Percentiles rank a stretch among this genome's conserved stretches.
Conservation (phyloP, 2,888 invertebrate genomes). For the Caenorhabditis japonica region DNA sequence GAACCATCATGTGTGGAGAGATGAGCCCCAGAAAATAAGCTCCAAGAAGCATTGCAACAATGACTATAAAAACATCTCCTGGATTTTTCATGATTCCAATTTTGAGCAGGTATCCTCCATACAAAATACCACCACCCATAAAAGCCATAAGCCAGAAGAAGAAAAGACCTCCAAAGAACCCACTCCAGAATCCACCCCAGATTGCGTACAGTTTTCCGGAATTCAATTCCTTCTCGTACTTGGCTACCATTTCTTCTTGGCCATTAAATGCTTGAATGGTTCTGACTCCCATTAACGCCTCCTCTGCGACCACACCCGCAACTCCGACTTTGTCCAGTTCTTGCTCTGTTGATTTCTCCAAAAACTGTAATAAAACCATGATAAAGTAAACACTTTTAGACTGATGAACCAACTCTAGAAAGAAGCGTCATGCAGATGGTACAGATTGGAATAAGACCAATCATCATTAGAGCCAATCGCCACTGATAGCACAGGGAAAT, state of each 20-base stretch:
- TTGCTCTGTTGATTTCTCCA: slow-evolving; percentile 58
- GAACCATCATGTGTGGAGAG: slow-evolving; percentile 66
- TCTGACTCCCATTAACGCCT: slow-evolving; percentile 66
- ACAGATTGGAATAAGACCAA: slow-evolving; percentile 66
- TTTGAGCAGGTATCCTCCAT: slow-evolving; percentile 65
- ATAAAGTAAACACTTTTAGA: no score
- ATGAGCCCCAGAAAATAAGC: slow-evolving; percentile 66
- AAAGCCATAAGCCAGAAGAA: slow-evolving; percentile 67
- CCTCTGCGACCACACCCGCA: slow-evolving; percentile 69
- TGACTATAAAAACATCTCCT: slow-evolving; percentile 72
- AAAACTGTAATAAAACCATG: no score
- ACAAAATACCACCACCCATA: slow-evolving; percentile 63
- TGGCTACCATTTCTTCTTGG: slow-evolving; percentile 65
- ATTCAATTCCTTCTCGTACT: slow-evolving; percentile 52
- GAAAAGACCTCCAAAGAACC: slow-evolving; percentile 68
- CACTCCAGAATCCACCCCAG: slow-evolving; percentile 69
- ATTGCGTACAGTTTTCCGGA: slow-evolving; percentile 61
- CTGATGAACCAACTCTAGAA: slow-evolving; percentile 60
- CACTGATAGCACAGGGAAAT: slow-evolving; percentile 68
- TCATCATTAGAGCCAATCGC: slow-evolving; percentile 68
- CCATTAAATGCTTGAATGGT: slow-evolving; percentile 71
- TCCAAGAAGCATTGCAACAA: slow-evolving; percentile 69
- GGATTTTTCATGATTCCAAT: slow-evolving; percentile 59
- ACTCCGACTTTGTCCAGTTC: slow-evolving; percentile 63
- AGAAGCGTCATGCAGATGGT: slow-evolving; percentile 68